Conservation (phyloP, 2,888 invertebrate species). For the Epinotia demarniana region DNA sequence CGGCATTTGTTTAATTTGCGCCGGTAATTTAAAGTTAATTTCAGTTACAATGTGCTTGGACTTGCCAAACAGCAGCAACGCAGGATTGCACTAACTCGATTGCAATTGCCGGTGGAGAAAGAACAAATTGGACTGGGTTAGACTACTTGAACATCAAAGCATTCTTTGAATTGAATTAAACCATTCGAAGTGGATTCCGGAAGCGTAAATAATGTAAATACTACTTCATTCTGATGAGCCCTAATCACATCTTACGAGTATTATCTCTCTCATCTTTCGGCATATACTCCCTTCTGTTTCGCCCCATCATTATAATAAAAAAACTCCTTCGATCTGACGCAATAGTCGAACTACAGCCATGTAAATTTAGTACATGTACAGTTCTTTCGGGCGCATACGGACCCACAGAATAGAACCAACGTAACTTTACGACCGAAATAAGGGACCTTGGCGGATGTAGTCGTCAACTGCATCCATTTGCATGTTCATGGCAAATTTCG, state of each 20-base stretch:
- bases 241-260: too few relatives aligned
- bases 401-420: not conserved
- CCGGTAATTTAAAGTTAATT: conserved; percentile 24
- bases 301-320: too few relatives aligned
- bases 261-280: not conserved
- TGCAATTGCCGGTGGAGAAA: not conserved
- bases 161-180: not conserved
- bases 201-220: not conserved
- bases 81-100: not conserved
- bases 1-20: conserved; percentile 31
- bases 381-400: too few relatives aligned
- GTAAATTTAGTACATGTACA: too few relatives aligned
- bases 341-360: not conserved
- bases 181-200: not conserved
- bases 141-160: not conserved
- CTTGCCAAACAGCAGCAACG: not conserved
- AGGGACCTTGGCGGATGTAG: not conserved
- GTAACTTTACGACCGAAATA: not conserved
- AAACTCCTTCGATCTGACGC: not conserved
- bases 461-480: not conserved
- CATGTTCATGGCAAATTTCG: conserved; percentile 32
- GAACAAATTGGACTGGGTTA: not conserved
- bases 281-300: not conserved
- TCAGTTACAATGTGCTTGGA: conserved; percentile 4
- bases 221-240: too few relatives aligned